A percentile compares a stretch with the other conserved stretches of the same genome.
These are phyloP conservation scores for Carcina quercana DNA, from an alignment of 2,888 invertebrate species.

Conservation along the genomic window DNA sequence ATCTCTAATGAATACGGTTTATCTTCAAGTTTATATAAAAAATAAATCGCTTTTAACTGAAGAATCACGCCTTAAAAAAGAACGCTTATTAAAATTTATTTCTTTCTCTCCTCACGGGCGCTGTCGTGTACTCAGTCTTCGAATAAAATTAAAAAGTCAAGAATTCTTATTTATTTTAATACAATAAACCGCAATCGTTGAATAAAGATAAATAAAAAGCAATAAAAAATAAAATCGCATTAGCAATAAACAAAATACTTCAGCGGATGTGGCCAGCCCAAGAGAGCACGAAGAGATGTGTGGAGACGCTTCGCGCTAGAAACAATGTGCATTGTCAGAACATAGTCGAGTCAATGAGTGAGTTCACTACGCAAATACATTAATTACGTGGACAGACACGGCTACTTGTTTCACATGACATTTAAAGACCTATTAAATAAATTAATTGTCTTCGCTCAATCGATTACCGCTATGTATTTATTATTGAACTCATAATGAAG, in stretches of 20 bases:
- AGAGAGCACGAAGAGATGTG: constrained; percentile 45
- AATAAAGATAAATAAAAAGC: constrained; percentile 75
- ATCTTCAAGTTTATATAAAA: constrained; percentile 72
- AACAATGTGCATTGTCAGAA: too few species aligned
- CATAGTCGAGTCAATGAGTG: too few species aligned
- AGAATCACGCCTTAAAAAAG: constrained; percentile 75
- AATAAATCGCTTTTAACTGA: constrained; percentile 74
- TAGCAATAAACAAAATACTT: constrained; percentile 76
- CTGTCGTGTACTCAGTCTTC: constrained; percentile 68
- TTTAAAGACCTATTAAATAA: too few species aligned
- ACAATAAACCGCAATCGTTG: constrained; percentile 75
- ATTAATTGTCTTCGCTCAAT: too few species aligned
- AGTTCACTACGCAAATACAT: too few species aligned
- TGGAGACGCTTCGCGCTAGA: constrained; percentile 35
- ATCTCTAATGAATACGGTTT: constrained; percentile 74
- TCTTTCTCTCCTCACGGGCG: constrained; percentile 68
- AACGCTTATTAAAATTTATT: constrained; percentile 75
- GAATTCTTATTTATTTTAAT: constrained; percentile 75
- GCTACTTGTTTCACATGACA: too few species aligned
- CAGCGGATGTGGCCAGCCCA: constrained; percentile 72
- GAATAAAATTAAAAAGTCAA: constrained; percentile 75
- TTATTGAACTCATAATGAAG: too few species aligned
- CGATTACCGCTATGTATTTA: too few species aligned
- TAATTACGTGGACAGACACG: too few species aligned
- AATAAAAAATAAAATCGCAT: constrained; percentile 75